These are phyloP conservation scores for Lepidocolaptes lacrymiger DNA, from an alignment of 2,797 vertebrate species.

Conservation along the genomic window DNA sequence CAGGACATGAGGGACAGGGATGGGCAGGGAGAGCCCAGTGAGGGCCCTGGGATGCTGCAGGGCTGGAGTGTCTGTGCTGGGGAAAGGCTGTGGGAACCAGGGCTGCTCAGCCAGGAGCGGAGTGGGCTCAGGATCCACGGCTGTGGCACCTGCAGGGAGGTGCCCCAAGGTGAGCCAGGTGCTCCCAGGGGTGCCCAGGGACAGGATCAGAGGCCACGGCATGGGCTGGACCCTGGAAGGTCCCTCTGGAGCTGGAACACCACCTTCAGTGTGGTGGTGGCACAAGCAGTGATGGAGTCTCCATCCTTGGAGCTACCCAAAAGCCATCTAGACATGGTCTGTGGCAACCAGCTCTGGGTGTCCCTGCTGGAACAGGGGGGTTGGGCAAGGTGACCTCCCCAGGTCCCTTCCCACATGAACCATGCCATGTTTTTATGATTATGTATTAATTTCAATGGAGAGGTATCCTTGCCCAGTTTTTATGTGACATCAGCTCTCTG, in stretches of 20 bases:
- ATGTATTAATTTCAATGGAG: neutral
- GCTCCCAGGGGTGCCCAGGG: neutral
- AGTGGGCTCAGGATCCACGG: neutral
- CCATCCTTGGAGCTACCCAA: neutral
- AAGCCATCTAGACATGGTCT: neutral
- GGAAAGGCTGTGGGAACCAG: neutral
- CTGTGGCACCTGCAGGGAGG: neutral
- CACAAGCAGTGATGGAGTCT: neutral
- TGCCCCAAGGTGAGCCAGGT: neutral
- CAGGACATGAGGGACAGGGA: neutral
- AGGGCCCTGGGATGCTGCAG: neutral
- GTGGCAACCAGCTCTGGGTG: neutral
- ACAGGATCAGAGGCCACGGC: neutral
- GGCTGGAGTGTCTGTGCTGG: neutral
- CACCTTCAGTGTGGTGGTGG: neutral
- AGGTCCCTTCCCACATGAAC: neutral
- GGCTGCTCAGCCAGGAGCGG: neutral
- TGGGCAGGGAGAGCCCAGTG: neutral
- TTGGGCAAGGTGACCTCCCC: neutral
- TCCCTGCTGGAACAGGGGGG: neutral
- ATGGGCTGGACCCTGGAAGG: neutral
- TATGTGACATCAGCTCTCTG: neutral
- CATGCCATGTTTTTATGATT: neutral
- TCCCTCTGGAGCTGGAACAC: neutral
- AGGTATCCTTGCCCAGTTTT: neutral